These are phyloP conservation scores for Cherax quadricarinatus DNA, from an alignment of 1,140 invertebrate species.

Conservation along the genomic window DNA sequence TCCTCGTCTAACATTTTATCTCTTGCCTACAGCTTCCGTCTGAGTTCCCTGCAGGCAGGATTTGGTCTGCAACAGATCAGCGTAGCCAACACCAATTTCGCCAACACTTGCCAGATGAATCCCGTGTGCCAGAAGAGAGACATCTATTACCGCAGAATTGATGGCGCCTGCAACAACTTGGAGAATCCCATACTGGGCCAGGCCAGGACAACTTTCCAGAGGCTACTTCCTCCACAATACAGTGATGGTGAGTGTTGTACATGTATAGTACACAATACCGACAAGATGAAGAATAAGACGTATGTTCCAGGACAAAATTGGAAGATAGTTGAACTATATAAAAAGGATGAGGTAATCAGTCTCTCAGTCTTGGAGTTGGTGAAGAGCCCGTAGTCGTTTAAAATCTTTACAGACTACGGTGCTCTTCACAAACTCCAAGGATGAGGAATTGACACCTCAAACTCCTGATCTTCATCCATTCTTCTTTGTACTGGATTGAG, in stretches of 20 bases:
- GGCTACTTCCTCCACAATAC: slow-evolving; percentile 89
- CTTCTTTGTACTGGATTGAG: too few relatives aligned
- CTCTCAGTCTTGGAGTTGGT: too few relatives aligned
- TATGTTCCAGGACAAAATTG: too few relatives aligned
- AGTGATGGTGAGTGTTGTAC: slow-evolving; percentile 83
- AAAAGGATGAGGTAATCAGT: too few relatives aligned
- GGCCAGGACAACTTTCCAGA: slow-evolving; percentile 86
- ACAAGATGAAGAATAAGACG: too few relatives aligned
- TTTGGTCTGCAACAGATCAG: slow-evolving; percentile 68
- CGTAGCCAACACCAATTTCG: slow-evolving; percentile 55
- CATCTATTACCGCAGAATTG: slow-evolving; percentile 83
- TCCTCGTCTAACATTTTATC: neutral
- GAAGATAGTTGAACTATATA: too few relatives aligned
- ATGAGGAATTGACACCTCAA: too few relatives aligned
- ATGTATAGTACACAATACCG: too few relatives aligned
- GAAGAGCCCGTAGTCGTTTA: too few relatives aligned
- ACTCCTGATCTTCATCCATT: too few relatives aligned
- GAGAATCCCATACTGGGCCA: slow-evolving; percentile 84
- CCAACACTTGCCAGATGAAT: slow-evolving; percentile 29
- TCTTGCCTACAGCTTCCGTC: slow-evolving; percentile 30
- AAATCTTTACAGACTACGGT: too few relatives aligned
- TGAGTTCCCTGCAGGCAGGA: slow-evolving; percentile 40
- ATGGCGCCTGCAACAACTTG: slow-evolving; percentile 92
- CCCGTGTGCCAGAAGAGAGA: slow-evolving; percentile 52
- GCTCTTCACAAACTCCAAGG: too few relatives aligned